These are phyloP conservation scores for Sterrhoptilus dennistouni DNA, from an alignment of 2,113 vertebrate species.

Conservation along the genomic window DNA sequence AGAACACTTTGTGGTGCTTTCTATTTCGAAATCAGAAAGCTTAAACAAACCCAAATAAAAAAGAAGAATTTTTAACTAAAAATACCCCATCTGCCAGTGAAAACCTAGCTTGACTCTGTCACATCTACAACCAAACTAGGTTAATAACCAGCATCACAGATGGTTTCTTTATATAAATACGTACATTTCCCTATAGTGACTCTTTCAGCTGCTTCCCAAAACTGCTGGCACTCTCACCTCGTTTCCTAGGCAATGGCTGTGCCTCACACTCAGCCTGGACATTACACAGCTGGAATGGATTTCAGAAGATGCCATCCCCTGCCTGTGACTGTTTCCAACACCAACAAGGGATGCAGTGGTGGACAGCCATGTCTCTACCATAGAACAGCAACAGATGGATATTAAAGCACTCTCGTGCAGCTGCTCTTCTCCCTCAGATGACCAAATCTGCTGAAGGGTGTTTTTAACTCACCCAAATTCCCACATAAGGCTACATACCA, in stretches of 20 bases:
- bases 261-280: not conserved
- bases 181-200: not conserved
- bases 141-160: constrained; percentile 51
- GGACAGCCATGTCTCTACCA: not conserved
- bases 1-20: not conserved
- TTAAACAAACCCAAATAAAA: not conserved
- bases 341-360: not conserved
- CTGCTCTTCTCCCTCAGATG: not conserved
- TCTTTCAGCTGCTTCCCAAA: constrained; percentile 3
- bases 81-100: constrained; percentile 29
- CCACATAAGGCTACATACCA: not conserved
- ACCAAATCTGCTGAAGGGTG: not conserved
- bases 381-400: not conserved
- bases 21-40: not conserved
- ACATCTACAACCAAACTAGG: not conserved
- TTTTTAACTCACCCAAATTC: not conserved
- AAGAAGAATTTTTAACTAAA: not conserved
- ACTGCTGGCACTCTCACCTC: not conserved
- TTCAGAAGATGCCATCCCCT: not conserved
- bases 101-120: constrained; percentile 20
- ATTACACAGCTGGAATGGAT: not conserved
- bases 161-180: constrained; percentile 42
- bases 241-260: not conserved
- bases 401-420: not conserved
- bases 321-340: not conserved